Conservation (phyloP, 2,797 vertebrate genomes). For the Pipistrellus pipistrellus region DNA sequence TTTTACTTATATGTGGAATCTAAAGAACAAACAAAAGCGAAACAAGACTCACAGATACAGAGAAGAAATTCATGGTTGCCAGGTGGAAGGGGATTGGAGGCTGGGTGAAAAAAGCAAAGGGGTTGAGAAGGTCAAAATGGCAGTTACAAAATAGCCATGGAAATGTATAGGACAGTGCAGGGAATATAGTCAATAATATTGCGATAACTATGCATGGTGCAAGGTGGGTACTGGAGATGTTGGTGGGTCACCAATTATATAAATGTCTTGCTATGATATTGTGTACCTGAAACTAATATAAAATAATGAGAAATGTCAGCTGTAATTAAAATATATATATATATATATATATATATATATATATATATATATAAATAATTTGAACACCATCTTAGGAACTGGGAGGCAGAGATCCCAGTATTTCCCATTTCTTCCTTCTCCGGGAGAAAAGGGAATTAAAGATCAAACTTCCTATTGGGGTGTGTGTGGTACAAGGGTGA, state of each 20-base stretch:
- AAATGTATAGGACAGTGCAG: not conserved
- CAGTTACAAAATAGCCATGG: not conserved
- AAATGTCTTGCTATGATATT: not conserved
- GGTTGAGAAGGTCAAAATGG: not conserved
- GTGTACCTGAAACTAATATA: not conserved
- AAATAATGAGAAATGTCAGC: not conserved
- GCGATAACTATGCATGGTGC: not conserved
- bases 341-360: too few relatives aligned
- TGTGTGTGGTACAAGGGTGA: not conserved
- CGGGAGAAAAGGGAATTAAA: not conserved
- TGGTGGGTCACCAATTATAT: not conserved
- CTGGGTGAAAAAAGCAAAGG: not conserved
- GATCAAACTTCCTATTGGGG: not conserved
- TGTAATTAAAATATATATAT: too few relatives aligned
- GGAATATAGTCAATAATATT: not conserved
- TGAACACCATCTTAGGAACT: not conserved
- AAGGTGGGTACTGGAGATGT: not conserved
- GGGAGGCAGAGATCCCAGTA: not conserved
- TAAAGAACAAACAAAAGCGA: not conserved
- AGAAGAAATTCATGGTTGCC: not conserved
- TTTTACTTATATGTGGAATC: not conserved
- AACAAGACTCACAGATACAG: not conserved
- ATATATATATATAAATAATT: too few relatives aligned
- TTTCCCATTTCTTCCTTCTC: slow-evolving; percentile 30
- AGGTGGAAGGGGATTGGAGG: not conserved